Evolutionary conservation across 92 coral and sea anemone species (phyloP).

Genomic region (Bergia sp.): DNA sequence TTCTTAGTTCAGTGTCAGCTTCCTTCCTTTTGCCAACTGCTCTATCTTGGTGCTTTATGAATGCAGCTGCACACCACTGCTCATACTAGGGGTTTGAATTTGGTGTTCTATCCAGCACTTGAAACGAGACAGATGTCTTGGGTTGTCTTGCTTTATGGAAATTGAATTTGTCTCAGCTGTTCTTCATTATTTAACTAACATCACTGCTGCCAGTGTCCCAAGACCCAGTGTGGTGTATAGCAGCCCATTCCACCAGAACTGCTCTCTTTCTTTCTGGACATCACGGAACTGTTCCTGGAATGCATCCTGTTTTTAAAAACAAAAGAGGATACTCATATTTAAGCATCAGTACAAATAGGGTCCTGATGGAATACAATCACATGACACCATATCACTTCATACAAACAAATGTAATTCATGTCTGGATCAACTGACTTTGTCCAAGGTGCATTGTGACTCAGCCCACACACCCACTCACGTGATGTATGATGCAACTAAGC

Average conservation of each 20-base stretch:
- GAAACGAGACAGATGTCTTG: not conserved
- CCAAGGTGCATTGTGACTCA: not conserved
- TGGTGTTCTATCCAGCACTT: not conserved
- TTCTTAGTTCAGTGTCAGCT: not conserved
- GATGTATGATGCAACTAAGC: not conserved
- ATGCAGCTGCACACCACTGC: not conserved
- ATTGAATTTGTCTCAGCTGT: not conserved
- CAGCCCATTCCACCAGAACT: slow-evolving; percentile 87
- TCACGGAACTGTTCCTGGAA: slow-evolving; percentile 90
- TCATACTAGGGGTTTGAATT: not conserved
- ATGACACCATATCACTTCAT: not conserved
- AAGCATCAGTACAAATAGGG: not conserved
- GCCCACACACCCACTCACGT: not conserved
- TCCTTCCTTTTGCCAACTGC: not conserved
- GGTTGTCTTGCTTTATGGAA: not conserved
- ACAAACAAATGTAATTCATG: slow-evolving; percentile 28
- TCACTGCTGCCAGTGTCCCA: slow-evolving; percentile 77
- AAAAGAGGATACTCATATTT: not conserved
- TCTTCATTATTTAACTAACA: slow-evolving; percentile 41
- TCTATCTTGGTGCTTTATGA: not conserved
- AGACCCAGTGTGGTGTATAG: slow-evolving; percentile 87
- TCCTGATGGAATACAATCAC: not conserved
- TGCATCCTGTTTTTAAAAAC: slow-evolving; percentile 67
- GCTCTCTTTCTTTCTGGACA: slow-evolving; percentile 71
- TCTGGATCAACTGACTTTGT: not conserved